Evolutionary conservation across 2,113 vertebrate genomes (phyloP), one percentile per base, ranked within the genome.

Genomic region (Micromys minutus): DNA sequence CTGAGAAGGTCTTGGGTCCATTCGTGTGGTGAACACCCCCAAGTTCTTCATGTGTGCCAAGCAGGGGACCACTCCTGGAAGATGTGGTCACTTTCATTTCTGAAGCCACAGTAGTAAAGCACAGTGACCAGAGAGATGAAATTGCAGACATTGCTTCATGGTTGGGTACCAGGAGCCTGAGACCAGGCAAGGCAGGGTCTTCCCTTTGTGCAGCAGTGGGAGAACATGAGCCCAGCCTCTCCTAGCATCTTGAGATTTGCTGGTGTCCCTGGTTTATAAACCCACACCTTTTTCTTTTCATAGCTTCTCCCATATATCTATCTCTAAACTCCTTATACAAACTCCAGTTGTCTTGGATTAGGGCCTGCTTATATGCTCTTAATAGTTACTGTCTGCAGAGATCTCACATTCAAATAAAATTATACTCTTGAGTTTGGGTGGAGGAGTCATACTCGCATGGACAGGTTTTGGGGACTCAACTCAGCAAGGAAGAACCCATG

Each of bases 401-500:
- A 45, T 26, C 12, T 57, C 10, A 0, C 4, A 0, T 22, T 31
- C 81, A 19, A 3, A 21, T 3, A 1, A 1, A 42, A 47, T 12
- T 59, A 1, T 45, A 7, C 21, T 9, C 83, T 31, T 16, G 47
- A 26, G 29, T 57, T 2, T 17, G 31, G 2, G 69, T 42, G 39
- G 24, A 42, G n/a, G 24, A 31, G 13, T 19, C 22, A 45, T 15
- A 5, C 57, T 11, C 4, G 5, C 31, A 86, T 9, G 0, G 11
- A 0, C 1, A 50, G 1, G 5, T 6, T 26, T 71, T 8, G 11
- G 57, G 29, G 67, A 21, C 26, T 0, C 7, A 0, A 7, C 29
- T 9, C 12, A 5, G 17, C 45, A 9, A 15, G 29, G 2, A 29
- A 0, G 7, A 34, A 3, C 1, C 31, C 13, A 7, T 24, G 65